Conservation (phyloP, 2,797 vertebrate genomes). For the Macroramphosus scolopax region DNA sequence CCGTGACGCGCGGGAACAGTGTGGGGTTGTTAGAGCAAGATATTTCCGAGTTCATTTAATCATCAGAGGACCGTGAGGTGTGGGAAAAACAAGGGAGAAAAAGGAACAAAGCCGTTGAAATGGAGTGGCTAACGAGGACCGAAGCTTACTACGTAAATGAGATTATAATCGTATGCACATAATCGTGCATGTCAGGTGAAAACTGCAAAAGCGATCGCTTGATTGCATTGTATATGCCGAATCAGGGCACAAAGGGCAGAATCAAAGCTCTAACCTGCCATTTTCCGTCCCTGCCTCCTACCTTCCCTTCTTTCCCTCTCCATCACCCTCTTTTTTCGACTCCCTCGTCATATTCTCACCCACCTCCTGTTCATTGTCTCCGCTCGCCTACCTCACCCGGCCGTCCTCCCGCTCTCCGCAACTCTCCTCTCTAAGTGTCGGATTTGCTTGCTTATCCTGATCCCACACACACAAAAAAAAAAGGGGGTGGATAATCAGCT, state of each 20-base stretch:
- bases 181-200: slow-evolving; percentile 26
- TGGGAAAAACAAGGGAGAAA: slow-evolving; percentile 13
- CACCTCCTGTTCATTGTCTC: slow-evolving; percentile 13
- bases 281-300: neutral
- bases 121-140: slow-evolving; percentile 36
- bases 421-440: slow-evolving; percentile 36
- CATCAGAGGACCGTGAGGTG: slow-evolving; percentile 52
- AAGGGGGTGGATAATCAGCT: slow-evolving; percentile 66
- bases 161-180: slow-evolving; percentile 30
- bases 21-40: slow-evolving; percentile 48
- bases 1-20: slow-evolving; percentile 44
- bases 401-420: slow-evolving; percentile 22
- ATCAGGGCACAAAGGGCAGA: slow-evolving; percentile 36
- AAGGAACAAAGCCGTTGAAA: slow-evolving; percentile 41
- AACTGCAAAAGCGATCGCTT: slow-evolving; percentile 19
- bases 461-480: slow-evolving; percentile 62
- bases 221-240: slow-evolving; percentile 42
- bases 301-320: neutral
- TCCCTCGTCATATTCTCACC: neutral
- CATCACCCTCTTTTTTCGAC: neutral
- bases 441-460: slow-evolving; percentile 67
- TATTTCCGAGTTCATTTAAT: slow-evolving; percentile 60
- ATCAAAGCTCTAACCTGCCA: slow-evolving; percentile 3
- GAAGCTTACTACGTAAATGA: slow-evolving; percentile 21
- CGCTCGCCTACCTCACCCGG: slow-evolving; percentile 30